Evolutionary conservation across 2,113 vertebrate genomes (phyloP), one percentile per base, ranked within the genome.

Genomic region (Isichthys henryi): DNA sequence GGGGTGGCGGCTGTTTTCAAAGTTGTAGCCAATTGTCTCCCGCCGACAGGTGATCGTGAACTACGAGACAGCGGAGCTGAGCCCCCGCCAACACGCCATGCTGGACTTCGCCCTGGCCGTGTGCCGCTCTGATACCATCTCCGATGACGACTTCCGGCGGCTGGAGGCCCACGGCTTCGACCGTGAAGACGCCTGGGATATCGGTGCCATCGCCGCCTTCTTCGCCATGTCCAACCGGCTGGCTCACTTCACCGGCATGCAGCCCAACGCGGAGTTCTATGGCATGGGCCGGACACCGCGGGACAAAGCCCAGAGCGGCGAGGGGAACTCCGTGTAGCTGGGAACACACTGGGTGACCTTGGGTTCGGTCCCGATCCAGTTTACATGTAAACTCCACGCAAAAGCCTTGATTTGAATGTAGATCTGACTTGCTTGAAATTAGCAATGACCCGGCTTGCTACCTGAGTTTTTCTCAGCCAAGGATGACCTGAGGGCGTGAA

Each of bases 181-280:
- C 90, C 92, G 87, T 0, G 97, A 98, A 91, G 96, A 97, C 0
- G 95, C 95, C 58, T 98, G 97, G 97, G 97, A 97, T 92, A 97
- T 97, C 21, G 95, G 94, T n/a, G 92, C 95, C 89, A 95, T 97
- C 52, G 88, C 96, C 15, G 96, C 96, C 13, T 97, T 97, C 91
- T 97, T 97, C 77, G 95, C 97, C 27, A 95, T 97, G 96, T 97
- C 96, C 39, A 98, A 97, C 88, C 92, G 94, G 1, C 92, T 98
- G 5, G 95, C 96, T n/a, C 96, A 97, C 87, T 93, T 96, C 23
- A 94, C 95, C 0, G 95, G 92, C 93, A 93, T 98, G 94, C 94
- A 92, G 89, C 97, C 97, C 17, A 98, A 98, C 89, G 0, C 87
- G 1, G 96, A 97, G 66, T 98, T 97, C 93, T 97, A 96, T 88